Conservation (phyloP, 2,797 vertebrate genomes). For the Aselliscus stoliczkanus region DNA sequence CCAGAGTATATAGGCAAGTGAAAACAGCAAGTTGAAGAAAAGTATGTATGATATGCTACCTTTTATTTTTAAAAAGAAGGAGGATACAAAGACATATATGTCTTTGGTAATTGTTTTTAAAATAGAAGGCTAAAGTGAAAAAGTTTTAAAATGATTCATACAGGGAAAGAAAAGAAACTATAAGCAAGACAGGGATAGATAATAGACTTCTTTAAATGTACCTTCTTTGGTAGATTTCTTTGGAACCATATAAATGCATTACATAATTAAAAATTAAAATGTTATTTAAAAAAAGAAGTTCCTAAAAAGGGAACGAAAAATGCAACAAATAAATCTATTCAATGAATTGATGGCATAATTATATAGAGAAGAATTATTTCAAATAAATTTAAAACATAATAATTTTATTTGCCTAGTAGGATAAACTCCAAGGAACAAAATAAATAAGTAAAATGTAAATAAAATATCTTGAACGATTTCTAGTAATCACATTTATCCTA, state of each 20-base stretch:
- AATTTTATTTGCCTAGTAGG: not conserved
- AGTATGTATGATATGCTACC: not conserved
- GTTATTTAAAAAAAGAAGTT: not conserved
- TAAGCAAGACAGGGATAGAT: not conserved
- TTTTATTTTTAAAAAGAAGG: not conserved
- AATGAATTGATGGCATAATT: not conserved
- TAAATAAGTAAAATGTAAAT: not conserved
- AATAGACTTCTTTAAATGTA: not conserved
- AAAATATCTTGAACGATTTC: not conserved
- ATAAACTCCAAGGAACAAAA: not conserved
- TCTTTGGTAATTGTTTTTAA: not conserved
- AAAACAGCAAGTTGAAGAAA: not conserved
- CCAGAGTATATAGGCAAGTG: not conserved
- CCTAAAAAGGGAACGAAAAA: not conserved
- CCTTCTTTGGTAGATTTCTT: not conserved
- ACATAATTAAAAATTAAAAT: not conserved
- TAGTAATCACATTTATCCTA: not conserved
- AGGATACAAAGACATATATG: not conserved
- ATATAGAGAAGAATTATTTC: not conserved
- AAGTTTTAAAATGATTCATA: not conserved
- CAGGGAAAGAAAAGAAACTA: not conserved
- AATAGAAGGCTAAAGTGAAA: not conserved
- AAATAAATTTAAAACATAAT: not conserved
- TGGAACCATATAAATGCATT: not conserved
- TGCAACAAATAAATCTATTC: constrained; percentile 9